Evolutionary conservation across 2,888 invertebrate species (phyloP).

Genomic region (Villa cingulata): DNA sequence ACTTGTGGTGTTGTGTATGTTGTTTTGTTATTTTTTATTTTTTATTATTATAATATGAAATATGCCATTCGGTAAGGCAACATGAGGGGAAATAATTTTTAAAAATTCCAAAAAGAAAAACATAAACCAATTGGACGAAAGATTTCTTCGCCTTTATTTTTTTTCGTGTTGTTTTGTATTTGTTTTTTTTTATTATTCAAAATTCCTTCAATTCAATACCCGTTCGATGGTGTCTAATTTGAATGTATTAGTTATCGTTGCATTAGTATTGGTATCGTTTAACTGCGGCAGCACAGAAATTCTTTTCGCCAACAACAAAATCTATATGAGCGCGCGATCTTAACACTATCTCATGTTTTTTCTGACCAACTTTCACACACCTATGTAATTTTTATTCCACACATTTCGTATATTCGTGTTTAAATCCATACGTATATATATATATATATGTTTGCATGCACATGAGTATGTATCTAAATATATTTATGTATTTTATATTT

Average conservation of each 20-base stretch:
- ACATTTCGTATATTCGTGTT: no score
- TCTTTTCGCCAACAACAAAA: constrained; percentile 7
- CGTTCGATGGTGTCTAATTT: neutral
- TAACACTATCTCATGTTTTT: neutral
- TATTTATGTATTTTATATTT: no score
- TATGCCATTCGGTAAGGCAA: neutral
- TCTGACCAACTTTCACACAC: neutral
- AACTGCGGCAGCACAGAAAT: constrained; percentile 6
- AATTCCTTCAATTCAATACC: neutral
- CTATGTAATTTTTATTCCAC: no score
- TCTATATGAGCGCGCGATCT: neutral
- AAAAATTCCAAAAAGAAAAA: neutral
- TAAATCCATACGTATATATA: no score
- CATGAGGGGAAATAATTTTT: neutral
- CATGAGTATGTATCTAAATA: no score
- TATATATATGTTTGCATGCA: no score
- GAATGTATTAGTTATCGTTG: no score
- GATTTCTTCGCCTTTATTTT: neutral
- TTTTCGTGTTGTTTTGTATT: neutral
- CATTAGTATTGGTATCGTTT: neutral
- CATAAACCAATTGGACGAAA: neutral
- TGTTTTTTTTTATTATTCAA: neutral
- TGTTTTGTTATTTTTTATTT: no score
- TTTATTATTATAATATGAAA: no score
- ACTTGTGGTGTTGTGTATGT: no score